Evolutionary conservation across 2,113 vertebrate genomes (phyloP), one percentile per base, ranked within the genome.

Genomic region (Anolis carolinensis): DNA sequence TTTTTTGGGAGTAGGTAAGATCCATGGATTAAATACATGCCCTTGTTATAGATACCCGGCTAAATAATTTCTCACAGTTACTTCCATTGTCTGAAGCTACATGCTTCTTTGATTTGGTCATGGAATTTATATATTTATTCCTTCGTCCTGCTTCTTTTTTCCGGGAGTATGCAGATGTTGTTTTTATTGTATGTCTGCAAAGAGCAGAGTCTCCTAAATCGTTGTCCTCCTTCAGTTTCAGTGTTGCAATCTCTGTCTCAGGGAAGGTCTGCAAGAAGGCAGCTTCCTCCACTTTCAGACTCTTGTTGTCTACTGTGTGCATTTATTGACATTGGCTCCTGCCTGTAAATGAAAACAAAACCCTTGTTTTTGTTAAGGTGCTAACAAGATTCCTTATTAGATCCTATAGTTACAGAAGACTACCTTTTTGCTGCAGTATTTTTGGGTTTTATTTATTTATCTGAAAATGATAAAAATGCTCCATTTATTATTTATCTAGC

Each of bases 371-470:
- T 78, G n/a, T 23, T 44, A 84, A 23, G 30, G 72, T 63, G 55
- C 59, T 20, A 4, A 21, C 7, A 36, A 39, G 34, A 39, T 52
- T 32, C 48, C 59, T 1, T 83, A 21, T 27, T 21, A 84, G 2
- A 23, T 70, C 25, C 7, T 50, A n/a, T 73, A 55, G 48, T 52
- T 27, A 55, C 13, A 14, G 59, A 13, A 59, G 30, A 32, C 13
- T 34, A 27, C 11, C 9, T 36, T 79, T 48, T 0, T 25, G 82
- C 62, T 79, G 13, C 84, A 0, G 0, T 6, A 85, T 34, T 59
- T 70, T 86, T 16, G 18, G 32, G 7, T 14, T 81, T 81, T 83
- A 65, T 16, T n/a, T 89, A 87, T 93, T 92, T 88, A n/a, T 52
- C 52, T 82, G 36, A 82, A 36, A 91, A 89, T 11, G 76, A 83